Evolutionary conservation across 2,797 vertebrate genomes (phyloP).

Genomic region (Peromyscus melanophrys): DNA sequence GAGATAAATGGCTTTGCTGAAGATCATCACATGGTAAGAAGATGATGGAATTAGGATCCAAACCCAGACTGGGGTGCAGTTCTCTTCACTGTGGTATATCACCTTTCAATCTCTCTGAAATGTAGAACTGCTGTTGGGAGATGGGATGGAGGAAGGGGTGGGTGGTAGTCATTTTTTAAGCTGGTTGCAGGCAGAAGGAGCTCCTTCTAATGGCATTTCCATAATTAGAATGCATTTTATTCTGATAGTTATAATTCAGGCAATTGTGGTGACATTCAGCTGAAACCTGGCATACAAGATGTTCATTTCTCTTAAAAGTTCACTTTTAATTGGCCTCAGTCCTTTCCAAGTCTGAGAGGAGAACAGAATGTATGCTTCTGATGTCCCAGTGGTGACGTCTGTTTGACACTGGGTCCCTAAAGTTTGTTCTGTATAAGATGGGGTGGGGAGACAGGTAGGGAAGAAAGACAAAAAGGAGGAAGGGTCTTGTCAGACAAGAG

Average conservation of each 20-base stretch:
- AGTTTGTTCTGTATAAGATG: slow-evolving; percentile 62
- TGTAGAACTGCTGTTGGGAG: slow-evolving; percentile 34
- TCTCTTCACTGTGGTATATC: background rate
- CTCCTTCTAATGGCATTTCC: slow-evolving; percentile 82
- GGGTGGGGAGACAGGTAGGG: background rate
- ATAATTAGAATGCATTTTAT: slow-evolving; percentile 84
- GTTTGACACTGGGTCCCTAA: slow-evolving; percentile 58
- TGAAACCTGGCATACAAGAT: slow-evolving; percentile 86
- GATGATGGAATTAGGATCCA: background rate
- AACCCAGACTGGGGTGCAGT: background rate
- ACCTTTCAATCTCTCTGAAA: slow-evolving; percentile 21
- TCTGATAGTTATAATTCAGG: slow-evolving; percentile 84
- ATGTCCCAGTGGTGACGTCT: slow-evolving; percentile 44
- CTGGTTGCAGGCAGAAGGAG: slow-evolving; percentile 78
- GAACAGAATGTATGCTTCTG: slow-evolving; percentile 62
- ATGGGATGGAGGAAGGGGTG: slow-evolving; percentile 63
- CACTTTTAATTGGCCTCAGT: slow-evolving; percentile 83
- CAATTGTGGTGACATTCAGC: slow-evolving; percentile 83
- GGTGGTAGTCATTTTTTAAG: slow-evolving; percentile 76
- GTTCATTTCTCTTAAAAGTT: slow-evolving; percentile 86
- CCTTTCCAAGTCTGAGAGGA: slow-evolving; percentile 76
- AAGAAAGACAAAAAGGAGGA: background rate
- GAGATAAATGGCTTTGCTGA: background rate
- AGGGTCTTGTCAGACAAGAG: background rate
- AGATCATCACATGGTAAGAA: background rate